A percentile compares a stretch with the other conserved stretches of the same genome.
These are phyloP conservation scores for human DNA, from an alignment of 2,113 vertebrate genomes.

Conservation along the genomic window DNA sequence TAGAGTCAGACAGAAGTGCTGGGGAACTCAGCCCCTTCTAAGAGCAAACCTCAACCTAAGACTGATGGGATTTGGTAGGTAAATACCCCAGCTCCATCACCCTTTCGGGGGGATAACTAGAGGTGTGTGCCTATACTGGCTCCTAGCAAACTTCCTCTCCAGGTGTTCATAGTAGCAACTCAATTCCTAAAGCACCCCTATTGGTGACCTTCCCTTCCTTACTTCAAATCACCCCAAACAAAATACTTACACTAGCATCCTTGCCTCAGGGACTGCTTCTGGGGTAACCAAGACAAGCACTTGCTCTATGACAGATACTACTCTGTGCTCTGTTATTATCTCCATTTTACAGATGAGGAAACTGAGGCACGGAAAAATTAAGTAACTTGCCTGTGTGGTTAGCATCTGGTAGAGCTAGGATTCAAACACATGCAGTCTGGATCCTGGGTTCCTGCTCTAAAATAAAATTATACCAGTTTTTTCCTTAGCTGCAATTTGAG, in stretches of 20 bases:
- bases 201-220: neutral
- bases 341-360: neutral
- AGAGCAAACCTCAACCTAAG: neutral
- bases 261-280: neutral
- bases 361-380: neutral
- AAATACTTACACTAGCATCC: neutral
- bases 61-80: neutral
- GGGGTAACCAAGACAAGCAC: neutral
- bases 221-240: neutral
- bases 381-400: neutral
- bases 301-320: neutral
- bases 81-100: neutral
- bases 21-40: neutral
- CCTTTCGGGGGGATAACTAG: neutral
- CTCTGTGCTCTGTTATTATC: neutral
- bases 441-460: neutral
- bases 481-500: neutral
- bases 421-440: neutral
- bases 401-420: neutral
- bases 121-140: accelerated
- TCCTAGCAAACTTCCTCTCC: neutral
- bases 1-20: neutral
- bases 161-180: neutral
- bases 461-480: neutral
- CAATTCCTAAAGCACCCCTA: neutral